Conservation (phyloP, 2,113 vertebrate genomes). For the Pelmatolapia mariae region DNA sequence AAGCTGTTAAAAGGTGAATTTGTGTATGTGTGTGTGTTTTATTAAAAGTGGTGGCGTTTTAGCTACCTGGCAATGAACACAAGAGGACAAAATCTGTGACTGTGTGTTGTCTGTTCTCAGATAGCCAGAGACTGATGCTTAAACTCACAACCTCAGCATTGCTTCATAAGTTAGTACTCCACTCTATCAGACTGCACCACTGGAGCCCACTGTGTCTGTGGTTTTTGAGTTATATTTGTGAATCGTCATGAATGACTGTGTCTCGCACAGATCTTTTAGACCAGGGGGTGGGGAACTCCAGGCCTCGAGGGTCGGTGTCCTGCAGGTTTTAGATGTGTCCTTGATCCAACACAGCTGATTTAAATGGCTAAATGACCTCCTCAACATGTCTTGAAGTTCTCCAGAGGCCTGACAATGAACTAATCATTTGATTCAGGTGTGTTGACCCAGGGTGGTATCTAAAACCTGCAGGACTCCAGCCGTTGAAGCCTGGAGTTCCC, state of each 20-base stretch:
- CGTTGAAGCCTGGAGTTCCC: neutral
- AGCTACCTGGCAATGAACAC: slow-evolving; percentile 73
- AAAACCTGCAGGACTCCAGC: neutral
- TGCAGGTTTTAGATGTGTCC: neutral
- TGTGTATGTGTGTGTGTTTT: neutral
- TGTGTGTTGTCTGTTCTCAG: neutral
- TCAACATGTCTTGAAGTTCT: too few species aligned
- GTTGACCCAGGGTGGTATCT: neutral
- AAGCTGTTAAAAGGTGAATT: slow-evolving; percentile 70
- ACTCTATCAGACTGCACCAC: slow-evolving; percentile 15
- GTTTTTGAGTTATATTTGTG: neutral
- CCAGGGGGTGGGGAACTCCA: neutral
- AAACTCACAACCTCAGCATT: slow-evolving; percentile 39
- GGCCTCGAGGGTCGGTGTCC: neutral
- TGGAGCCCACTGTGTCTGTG: neutral
- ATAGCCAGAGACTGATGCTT: slow-evolving; percentile 23
- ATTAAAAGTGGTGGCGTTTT: slow-evolving; percentile 84
- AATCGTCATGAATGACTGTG: neutral
- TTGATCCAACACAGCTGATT: neutral
- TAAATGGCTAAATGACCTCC: neutral
- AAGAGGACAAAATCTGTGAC: neutral
- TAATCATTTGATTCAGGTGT: too few species aligned
- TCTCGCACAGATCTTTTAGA: neutral
- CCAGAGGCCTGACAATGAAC: too few species aligned
- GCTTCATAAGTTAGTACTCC: neutral